These are phyloP conservation scores for Caenorhabditis sp. DNA, from an alignment of 2,888 invertebrate species.

Conservation along the genomic window DNA sequence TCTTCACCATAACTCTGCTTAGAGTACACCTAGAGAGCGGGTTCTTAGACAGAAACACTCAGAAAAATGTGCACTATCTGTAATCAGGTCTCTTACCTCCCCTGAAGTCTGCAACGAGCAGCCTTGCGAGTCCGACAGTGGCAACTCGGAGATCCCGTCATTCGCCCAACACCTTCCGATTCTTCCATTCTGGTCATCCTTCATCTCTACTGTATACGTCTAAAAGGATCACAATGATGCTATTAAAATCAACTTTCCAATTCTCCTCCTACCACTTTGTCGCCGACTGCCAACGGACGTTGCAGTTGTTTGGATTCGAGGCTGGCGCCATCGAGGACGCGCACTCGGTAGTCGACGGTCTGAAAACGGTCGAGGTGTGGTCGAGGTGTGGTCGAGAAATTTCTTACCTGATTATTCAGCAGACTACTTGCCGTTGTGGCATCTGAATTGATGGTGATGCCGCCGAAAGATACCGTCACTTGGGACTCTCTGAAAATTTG, in stretches of 20 bases:
- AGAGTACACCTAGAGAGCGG: no score
- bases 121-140: constrained; percentile 79
- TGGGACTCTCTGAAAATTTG: constrained; percentile 70
- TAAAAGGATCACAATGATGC: constrained; percentile 40
- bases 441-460: constrained; percentile 79
- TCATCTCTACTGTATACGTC: constrained; percentile 73
- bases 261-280: constrained; percentile 75
- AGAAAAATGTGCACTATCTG: no score
- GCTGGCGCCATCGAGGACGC: constrained; percentile 79
- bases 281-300: constrained; percentile 81
- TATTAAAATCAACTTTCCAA: not conserved
- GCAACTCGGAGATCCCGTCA: constrained; percentile 79
- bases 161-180: constrained; percentile 82
- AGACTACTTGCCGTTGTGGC: constrained; percentile 66
- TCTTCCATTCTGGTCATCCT: constrained; percentile 61
- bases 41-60: no score
- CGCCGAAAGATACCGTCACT: constrained; percentile 82
- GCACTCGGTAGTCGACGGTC: constrained; percentile 77
- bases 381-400: not conserved
- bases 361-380: constrained; percentile 13
- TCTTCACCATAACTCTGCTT: no score
- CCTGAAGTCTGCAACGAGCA: constrained; percentile 81
- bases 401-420: constrained; percentile 36
- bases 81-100: constrained; percentile 60
- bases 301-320: constrained; percentile 73